Evolutionary conservation across 2,888 invertebrate genomes (phyloP).

Genomic region (Sminthurinus aureus): DNA sequence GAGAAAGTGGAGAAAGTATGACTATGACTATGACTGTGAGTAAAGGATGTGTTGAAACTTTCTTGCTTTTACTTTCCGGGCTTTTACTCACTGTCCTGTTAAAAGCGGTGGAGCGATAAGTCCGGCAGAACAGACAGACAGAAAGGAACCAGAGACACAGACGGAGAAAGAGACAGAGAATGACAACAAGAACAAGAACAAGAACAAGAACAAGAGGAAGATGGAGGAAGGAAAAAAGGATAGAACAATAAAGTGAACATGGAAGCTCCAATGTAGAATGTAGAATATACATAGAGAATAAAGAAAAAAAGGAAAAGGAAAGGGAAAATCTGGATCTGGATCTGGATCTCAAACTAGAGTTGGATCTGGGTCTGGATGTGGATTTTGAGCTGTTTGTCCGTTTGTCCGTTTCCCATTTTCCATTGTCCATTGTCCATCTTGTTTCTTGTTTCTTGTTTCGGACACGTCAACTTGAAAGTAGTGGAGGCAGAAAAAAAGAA

Average conservation of each 20-base stretch:
- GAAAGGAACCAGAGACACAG: neutral
- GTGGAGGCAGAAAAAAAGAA: neutral
- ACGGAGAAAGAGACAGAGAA: constrained; percentile 17
- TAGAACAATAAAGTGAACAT: neutral
- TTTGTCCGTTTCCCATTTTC: neutral
- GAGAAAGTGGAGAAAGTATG: neutral
- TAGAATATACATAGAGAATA: too few species aligned
- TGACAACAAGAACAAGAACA: neutral
- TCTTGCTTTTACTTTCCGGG: constrained; percentile 27
- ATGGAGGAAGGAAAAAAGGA: neutral
- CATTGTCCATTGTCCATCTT: constrained; percentile 24
- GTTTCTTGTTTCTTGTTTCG: neutral
- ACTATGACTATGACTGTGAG: neutral
- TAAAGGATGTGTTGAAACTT: constrained; percentile 22
- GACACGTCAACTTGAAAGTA: constrained; percentile 33
- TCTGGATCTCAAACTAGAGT: neutral
- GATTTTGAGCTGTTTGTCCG: constrained; percentile 6
- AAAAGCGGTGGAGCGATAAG: constrained; percentile 19
- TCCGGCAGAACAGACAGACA: constrained; percentile 22
- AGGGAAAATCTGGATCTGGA: too few species aligned
- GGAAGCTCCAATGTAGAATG: too few species aligned
- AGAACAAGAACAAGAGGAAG: constrained; percentile 1
- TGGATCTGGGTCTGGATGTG: neutral
- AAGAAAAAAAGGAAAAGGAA: too few species aligned
- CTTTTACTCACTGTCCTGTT: constrained; percentile 37